Evolutionary conservation across 2,113 vertebrate genomes (phyloP).

Genomic region (Tonatia bakeri): DNA sequence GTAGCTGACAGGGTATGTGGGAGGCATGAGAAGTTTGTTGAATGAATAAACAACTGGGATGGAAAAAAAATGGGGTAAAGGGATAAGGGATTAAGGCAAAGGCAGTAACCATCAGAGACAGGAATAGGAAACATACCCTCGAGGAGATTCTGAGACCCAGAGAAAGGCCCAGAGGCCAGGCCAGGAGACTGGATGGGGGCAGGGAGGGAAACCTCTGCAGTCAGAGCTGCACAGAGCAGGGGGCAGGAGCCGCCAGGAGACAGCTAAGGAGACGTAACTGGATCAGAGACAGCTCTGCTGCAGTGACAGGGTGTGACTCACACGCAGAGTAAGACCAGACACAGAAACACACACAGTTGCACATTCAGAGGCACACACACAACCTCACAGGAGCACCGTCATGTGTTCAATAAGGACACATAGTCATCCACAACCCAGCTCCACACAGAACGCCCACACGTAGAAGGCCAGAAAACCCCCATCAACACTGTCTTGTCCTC

Average conservation of each 20-base stretch:
- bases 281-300: constrained; percentile 69
- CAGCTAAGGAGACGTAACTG: constrained; percentile 68
- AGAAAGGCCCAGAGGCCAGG: neutral
- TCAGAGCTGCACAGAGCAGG: neutral
- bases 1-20: neutral
- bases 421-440: neutral
- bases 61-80: neutral
- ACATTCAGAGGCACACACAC: constrained; percentile 27
- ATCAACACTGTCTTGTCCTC: neutral
- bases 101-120: neutral
- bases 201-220: neutral
- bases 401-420: neutral
- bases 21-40: neutral
- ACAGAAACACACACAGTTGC: constrained; percentile 49
- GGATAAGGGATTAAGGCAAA: neutral
- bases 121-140: neutral
- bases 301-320: constrained; percentile 72
- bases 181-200: neutral
- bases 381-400: neutral
- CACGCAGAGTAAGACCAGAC: constrained; percentile 59
- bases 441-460: neutral
- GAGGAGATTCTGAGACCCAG: neutral
- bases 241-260: constrained; percentile 30
- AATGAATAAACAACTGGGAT: neutral
- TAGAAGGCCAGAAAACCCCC: neutral